Base-by-base conservation (phyloP, 2,113 vertebrate species). In the Seriola quinqueradiata region DNA sequence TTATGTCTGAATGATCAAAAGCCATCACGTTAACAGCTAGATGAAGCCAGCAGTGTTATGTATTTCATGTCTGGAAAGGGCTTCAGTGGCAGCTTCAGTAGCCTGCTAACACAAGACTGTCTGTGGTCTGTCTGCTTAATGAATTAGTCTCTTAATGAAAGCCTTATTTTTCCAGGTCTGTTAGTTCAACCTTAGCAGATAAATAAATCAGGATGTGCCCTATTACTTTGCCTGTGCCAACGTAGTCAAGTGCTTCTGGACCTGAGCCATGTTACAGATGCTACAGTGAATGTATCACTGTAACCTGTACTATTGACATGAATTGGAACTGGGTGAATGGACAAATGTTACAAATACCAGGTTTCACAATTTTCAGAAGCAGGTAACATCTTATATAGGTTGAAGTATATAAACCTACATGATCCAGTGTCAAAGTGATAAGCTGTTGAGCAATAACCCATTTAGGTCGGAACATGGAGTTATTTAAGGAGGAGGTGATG, bases 401-500 rank as follows among this genome's bases (percentile, higher is more conserved):
- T 50, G 42, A 3, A 57, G 10, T 44, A 63, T 21, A 48, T 17
- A 50, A 23, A 74, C 52, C n/a, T 67, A 44, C 17, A 50, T 67
- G 42, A 32, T 63, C 23, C 3, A 34, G 52, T 77, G 58, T 38
- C 50, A 65, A 5, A n/a, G 44, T 72, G 50, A 85, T 59, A 65
- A 64, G 57, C 54, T 70, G 68, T 50, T 40, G 8, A 79, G 55
- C 54, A 65, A 23, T 72, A 75, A 44, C 69, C 79, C 70, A 69
- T 72, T 75, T 74, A 42, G 23, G 12, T 55, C 71, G 46, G 50
- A 66, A 67, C 60, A 38, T 60, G 55, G 34, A 64, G 72, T 76
- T 77, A 64, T 80, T 79, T 58, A 72, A 89, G 52, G 32, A 71
- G 52, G 28, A 44, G 52, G 54, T 54, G 61, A 50, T 68, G 60